Percentiles rank a stretch among this genome's conserved stretches.
Evolutionary conservation across 2,113 vertebrate species (phyloP).

Genomic region (Cyanistes caeruleus): DNA sequence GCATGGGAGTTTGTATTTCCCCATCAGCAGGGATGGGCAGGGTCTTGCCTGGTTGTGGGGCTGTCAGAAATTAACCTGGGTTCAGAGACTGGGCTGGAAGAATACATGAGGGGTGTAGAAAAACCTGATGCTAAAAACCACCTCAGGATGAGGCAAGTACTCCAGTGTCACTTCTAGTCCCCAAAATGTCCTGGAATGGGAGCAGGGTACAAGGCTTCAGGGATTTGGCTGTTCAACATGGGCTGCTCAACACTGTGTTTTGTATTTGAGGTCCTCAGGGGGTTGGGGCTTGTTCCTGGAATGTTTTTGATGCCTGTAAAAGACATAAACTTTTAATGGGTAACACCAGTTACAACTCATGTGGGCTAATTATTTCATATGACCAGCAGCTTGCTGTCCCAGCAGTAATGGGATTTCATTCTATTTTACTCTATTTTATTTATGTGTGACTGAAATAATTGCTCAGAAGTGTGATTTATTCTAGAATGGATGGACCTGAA

Average conservation of each 20-base stretch:
- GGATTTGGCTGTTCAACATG: accelerated
- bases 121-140: neutral
- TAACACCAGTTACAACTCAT: neutral
- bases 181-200: neutral
- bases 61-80: neutral
- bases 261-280: neutral
- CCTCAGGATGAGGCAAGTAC: neutral
- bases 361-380: neutral
- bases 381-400: neutral
- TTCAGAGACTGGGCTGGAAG: neutral
- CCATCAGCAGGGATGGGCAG: accelerated
- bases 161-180: neutral
- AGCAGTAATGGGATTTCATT: neutral
- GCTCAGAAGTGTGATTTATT: neutral
- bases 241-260: neutral
- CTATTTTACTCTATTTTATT: neutral
- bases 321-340: neutral
- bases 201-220: accelerated
- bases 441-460: neutral
- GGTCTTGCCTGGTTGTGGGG: neutral
- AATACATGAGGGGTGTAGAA: neutral
- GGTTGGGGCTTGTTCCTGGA: neutral
- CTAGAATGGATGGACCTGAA: neutral
- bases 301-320: neutral
- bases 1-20: neutral